Conservation (phyloP, 1,140 invertebrate species). For the Octopus sinensis region DNA sequence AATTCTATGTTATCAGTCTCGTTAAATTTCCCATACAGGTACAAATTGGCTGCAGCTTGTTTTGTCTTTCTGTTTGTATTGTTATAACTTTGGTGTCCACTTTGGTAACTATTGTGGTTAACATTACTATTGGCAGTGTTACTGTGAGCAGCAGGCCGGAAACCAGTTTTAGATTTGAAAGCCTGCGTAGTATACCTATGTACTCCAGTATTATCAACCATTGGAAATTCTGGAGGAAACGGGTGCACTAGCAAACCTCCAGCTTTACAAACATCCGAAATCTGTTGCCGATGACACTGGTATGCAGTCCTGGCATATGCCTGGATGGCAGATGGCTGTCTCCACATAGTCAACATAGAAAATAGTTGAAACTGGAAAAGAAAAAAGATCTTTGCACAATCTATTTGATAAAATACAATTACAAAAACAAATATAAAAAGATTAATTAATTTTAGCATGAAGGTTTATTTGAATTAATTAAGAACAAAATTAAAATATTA, state of each 20-base stretch:
- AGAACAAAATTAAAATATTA: no score
- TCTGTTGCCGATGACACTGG: background rate
- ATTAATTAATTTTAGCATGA: no score
- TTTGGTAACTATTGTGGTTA: no score
- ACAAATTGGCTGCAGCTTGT: no score
- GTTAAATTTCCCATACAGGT: background rate
- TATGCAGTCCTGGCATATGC: background rate
- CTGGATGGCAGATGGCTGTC: constrained; percentile 5
- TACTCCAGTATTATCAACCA: constrained; percentile 1
- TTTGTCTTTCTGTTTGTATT: no score
- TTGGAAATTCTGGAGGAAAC: background rate
- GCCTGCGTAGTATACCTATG: background rate
- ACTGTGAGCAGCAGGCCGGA: background rate
- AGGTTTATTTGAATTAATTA: no score
- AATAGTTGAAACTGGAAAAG: background rate
- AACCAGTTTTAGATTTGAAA: background rate
- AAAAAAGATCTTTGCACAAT: no score
- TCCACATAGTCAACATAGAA: constrained; percentile 9
- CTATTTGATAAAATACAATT: no score
- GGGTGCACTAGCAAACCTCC: constrained; percentile 6
- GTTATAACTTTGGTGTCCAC: no score
- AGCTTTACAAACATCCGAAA: background rate
- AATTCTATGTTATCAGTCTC: background rate
- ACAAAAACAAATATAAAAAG: no score
- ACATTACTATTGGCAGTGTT: background rate